Evolutionary conservation across 2,113 vertebrate genomes (phyloP).

Genomic region (Nycticryphes semicollaris): DNA sequence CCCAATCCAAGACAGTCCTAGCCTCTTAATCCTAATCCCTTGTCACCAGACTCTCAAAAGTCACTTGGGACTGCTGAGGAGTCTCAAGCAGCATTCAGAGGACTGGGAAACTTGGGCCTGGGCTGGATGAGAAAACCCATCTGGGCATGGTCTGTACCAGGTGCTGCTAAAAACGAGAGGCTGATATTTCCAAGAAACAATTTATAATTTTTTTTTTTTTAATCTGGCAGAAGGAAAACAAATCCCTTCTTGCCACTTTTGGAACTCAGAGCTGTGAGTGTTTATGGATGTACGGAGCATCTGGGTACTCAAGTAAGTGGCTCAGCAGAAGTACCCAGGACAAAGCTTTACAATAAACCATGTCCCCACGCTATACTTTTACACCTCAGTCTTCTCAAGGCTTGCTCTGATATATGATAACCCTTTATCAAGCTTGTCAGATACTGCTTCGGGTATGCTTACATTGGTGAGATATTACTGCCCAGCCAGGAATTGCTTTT

Average conservation of each 20-base stretch:
- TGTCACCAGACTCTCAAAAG: neutral
- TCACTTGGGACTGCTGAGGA: too few relatives aligned
- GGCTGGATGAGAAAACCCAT: neutral
- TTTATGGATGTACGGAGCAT: neutral
- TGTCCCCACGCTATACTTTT: neutral
- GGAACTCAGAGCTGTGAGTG: neutral
- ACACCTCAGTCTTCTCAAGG: neutral
- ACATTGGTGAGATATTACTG: conserved; percentile 33
- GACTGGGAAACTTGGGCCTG: neutral
- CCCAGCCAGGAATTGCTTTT: neutral
- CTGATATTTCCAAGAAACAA: neutral
- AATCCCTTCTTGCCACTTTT: neutral
- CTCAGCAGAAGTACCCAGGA: neutral
- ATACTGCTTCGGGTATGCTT: neutral
- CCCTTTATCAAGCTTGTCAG: conserved; percentile 29
- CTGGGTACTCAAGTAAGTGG: neutral
- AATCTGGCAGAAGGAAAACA: neutral
- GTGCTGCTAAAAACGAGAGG: neutral
- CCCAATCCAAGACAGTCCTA: neutral
- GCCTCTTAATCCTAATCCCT: neutral
- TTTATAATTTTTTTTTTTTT: neutral
- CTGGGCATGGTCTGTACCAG: rapidly evolving
- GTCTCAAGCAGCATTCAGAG: neutral
- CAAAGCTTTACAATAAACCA: neutral
- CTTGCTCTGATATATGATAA: conserved; percentile 45